Evolutionary conservation across 2,888 invertebrate species (phyloP), one percentile per base, ranked within the genome.

Genomic region (Junonia oenone): DNA sequence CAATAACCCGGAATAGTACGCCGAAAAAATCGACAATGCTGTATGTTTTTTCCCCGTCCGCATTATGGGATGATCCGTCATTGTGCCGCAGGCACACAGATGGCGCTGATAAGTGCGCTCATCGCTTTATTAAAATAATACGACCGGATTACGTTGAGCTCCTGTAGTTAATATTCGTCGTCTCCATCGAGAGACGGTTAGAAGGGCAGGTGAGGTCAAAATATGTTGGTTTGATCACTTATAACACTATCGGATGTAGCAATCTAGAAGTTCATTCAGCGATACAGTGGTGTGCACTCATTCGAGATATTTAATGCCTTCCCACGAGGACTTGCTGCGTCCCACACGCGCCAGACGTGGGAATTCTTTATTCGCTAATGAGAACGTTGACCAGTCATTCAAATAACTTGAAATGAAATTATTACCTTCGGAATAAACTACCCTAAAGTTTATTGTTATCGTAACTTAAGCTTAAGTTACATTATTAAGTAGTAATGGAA

Each of bases 61-160:
- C 78, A 87, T 90, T 88, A 88, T 72, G 73, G 84, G 86, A 90
- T 90, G 82, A 89, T 89, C 88, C 81, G 80, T 83, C 87, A 85
- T 83, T 86, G 85, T 81, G 72, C 75, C 71, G 71, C 62, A 67
- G 72, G 75, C 71, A 68, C 75, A 81, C 83, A 85, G 89, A 89
- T 87, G 83, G 76, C 78, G 73, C 69, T 82, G 88, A 89, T 89
- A 87, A 83, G 79, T 69, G 71, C 67, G 78, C 73, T 78, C 81
- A 80, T 82, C 82, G 80, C 73, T 84, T 81, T 85, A 86, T 87
- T 85, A 84, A 82, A 78, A 76, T 77, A 72, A 76, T 68, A 70
- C 72, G 64, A 64, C 88, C 80, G 80, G 62, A 29, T 9, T 71
- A 71, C 40, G 35, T 43, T 63, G 83, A 76, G 48, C 81, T 60